Base-by-base conservation (phyloP, 2,113 vertebrate genomes). In the Anser cygnoides region DNA sequence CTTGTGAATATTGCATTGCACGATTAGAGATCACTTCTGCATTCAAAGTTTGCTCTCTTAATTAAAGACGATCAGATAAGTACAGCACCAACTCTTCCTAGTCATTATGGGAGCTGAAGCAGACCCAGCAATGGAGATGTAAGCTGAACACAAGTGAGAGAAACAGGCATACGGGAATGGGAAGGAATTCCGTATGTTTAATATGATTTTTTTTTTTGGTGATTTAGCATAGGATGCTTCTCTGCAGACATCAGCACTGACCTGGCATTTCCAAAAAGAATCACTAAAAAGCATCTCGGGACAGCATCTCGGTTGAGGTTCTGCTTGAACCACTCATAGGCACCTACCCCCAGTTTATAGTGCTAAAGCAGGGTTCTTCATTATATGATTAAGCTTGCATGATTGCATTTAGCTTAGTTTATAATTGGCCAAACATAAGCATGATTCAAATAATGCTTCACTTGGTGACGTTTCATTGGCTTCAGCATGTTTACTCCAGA, bases 61-160 rank as follows among this genome's bases (percentile, higher is more conserved):
- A 98, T 98, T 95, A 97, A 96, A 96, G 96, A 97, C 95, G 92
- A 95, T 88, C 57, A 63, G 86, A 84, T 95, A 96, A 96, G 95
- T 96, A 96, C 29, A 77, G 75, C 11, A 46, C 55, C 11, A 3
- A 41, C 63, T 89, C 63, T 86, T 93, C 76, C 49, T 78, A 46
- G 50, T 83, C 77, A 29, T 94, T 87, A 85, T 39, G 67, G 63
- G 77, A 93, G 81, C 90, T 89, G 74, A 95, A 95, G 84, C 59
- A n/a, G 62, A 74, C 87, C 70, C 73, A 94, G 54, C 39, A 49
- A n/a, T 54, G 50, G 92, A 84, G 43, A 29, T 79, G 43, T 91
- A 87, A 89, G 63, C 77, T 74, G 57, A 90, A 46, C 35, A 49
- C 43, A 78, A 84, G 39, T 44, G 52, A 78, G 63, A 91, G 61